A percentile compares a stretch with the other conserved stretches of the same genome.
These are phyloP conservation scores for Trichogramma evanescens DNA, from an alignment of 2,888 invertebrate genomes.

Conservation along the genomic window DNA sequence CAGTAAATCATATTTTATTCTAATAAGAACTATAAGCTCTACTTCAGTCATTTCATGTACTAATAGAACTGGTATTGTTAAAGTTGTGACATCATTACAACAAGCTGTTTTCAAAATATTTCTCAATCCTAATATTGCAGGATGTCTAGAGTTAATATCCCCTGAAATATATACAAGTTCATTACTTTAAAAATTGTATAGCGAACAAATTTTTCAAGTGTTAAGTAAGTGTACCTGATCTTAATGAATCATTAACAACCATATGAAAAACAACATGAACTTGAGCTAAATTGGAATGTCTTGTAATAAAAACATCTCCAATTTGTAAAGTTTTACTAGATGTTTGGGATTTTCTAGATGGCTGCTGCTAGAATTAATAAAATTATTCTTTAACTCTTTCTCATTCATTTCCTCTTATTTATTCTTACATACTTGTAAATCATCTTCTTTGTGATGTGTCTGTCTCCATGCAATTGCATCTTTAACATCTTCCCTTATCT, in stretches of 20 bases:
- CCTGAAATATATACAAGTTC: slow-evolving; percentile 47
- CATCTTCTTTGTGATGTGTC: slow-evolving; percentile 41
- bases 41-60: slow-evolving; percentile 93
- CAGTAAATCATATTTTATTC: not conserved
- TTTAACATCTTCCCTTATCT: slow-evolving; percentile 56
- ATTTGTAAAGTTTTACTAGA: slow-evolving; percentile 61
- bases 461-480: slow-evolving; percentile 52
- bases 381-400: slow-evolving; percentile 1
- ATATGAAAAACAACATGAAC: slow-evolving; percentile 95
- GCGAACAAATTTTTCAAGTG: not conserved
- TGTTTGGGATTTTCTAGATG: slow-evolving; percentile 43
- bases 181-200: not conserved
- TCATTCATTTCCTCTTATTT: slow-evolving; percentile 1
- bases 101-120: slow-evolving; percentile 95
- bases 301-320: slow-evolving; percentile 79
- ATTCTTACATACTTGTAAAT: slow-evolving; percentile 33
- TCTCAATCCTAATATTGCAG: slow-evolving; percentile 86
- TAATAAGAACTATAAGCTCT: slow-evolving; percentile 26
- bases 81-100: slow-evolving; percentile 84
- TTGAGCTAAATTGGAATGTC: slow-evolving; percentile 89
- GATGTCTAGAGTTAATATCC: slow-evolving; percentile 93
- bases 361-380: slow-evolving; percentile 16
- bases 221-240: slow-evolving; percentile 42
- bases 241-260: slow-evolving; percentile 74
- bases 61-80: slow-evolving; percentile 87